Evolutionary conservation across 2,888 invertebrate species (phyloP).

Genomic region (Zaprionus lineosus): DNA sequence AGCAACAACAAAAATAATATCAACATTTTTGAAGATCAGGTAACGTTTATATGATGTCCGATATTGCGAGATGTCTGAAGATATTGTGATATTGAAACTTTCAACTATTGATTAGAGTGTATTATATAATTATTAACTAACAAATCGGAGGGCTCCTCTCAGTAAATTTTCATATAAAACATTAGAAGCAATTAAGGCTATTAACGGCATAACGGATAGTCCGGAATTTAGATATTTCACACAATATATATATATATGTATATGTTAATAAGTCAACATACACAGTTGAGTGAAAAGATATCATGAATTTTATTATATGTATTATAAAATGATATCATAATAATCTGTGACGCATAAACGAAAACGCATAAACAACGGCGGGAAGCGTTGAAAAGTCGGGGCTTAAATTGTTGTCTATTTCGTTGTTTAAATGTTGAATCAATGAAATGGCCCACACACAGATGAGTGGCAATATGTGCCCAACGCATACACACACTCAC

Average conservation of each 20-base stretch:
- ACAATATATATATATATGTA: too few relatives aligned
- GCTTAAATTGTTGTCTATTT: slow-evolving; percentile 34
- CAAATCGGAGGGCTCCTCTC: too few relatives aligned
- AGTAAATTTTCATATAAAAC: too few relatives aligned
- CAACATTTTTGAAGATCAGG: too few relatives aligned
- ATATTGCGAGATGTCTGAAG: background rate
- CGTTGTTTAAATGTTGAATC: slow-evolving; percentile 54
- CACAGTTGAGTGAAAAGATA: too few relatives aligned
- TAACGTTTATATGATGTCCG: slow-evolving; percentile 22
- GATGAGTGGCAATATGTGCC: background rate
- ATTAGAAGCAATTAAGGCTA: too few relatives aligned
- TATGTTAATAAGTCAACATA: too few relatives aligned
- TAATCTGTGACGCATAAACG: slow-evolving; percentile 25
- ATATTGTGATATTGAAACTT: background rate
- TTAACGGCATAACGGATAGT: too few relatives aligned
- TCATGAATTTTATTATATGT: background rate
- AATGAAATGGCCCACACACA: slow-evolving; percentile 69
- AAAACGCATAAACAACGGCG: too few relatives aligned
- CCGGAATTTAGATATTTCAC: too few relatives aligned
- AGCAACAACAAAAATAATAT: slow-evolving; percentile 11
- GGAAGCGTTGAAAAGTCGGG: slow-evolving; percentile 14
- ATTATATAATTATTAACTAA: background rate
- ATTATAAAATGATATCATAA: slow-evolving; percentile 17
- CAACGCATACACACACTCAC: slow-evolving; percentile 1
- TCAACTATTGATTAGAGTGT: background rate